These are phyloP conservation scores for Callocephalon fimbriatum DNA, from an alignment of 2,113 vertebrate species.

Conservation along the genomic window DNA sequence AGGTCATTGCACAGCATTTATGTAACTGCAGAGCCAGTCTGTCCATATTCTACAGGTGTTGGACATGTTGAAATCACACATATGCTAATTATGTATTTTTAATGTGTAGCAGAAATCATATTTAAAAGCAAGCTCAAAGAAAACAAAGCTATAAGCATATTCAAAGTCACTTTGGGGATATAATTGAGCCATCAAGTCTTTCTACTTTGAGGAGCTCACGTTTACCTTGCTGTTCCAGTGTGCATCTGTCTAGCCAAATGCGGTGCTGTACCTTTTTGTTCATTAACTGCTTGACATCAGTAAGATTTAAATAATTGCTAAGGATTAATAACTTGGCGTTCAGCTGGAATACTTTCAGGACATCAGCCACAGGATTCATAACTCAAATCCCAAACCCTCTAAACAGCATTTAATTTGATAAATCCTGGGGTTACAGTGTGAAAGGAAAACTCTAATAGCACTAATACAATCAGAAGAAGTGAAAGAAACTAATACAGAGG, in stretches of 20 bases:
- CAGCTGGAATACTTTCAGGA: neutral
- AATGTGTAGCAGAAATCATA: neutral
- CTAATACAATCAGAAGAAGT: neutral
- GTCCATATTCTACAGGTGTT: neutral
- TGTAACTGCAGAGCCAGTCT: neutral
- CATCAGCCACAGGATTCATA: neutral
- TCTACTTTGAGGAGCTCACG: neutral
- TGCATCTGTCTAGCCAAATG: neutral
- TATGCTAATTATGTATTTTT: neutral
- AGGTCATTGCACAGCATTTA: conserved; percentile 9
- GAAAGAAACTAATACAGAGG: neutral
- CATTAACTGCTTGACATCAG: neutral
- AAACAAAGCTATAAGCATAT: neutral
- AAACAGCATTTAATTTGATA: conserved; percentile 14
- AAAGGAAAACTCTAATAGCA: neutral
- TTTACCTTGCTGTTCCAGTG: neutral
- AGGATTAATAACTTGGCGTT: neutral
- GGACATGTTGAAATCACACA: neutral
- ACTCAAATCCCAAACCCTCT: neutral
- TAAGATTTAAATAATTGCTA: neutral
- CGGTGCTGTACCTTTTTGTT: neutral
- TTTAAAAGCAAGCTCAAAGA: neutral
- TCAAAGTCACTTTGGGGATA: neutral
- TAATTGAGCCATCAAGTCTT: neutral
- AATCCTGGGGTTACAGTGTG: neutral